Evolutionary conservation across 1,140 invertebrate species (phyloP), one percentile per base, ranked within the genome.

Genomic region (Carcinoscorpius rotundicauda): DNA sequence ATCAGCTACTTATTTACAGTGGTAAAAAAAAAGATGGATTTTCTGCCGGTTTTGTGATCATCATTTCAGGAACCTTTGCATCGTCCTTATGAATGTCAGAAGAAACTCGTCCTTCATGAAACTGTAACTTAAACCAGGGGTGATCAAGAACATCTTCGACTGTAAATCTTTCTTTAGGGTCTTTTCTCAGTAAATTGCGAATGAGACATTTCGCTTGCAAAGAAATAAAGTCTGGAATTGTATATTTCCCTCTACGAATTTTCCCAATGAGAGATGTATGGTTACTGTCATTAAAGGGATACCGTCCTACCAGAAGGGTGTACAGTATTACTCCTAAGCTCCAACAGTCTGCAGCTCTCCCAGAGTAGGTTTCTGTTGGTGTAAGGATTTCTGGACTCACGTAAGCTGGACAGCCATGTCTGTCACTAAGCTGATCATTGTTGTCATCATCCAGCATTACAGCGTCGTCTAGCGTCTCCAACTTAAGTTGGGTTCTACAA

Each of bases 291-390:
- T 93, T 93, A 81, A 98, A 97, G 49, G 94, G 94, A 82, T 97
- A 98, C 76, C 90, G 87, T 73, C 94, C 94, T 68, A 94, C 88
- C 63, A 97, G 83, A 89, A 97, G 93, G 57, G 93, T 96, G 81
- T 95, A 98, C 0, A 97, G 81, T 72, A 97, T 89, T 56, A 98
- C 92, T 51, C 95, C 95, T 4, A 97, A 81, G 3, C 90, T 91
- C 95, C 95, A 98, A 81, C 94, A 90, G 77, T 97, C 95, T 4
- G 93, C 92, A 0, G 91, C 87, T 74, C 89, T 87, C 52, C 93
- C 94, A 6, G 91, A 92, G 79, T 97, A 97, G 49, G 86, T 86
- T 50, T 71, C 71, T 11, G 63, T 69, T 61, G 51, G 58, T 58
- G 56, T 66, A 48, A 83, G 75, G 64, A 83, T 82, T 76, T 84